Percentiles rank a stretch among this genome's conserved stretches.
Conservation (phyloP, 2,797 vertebrate genomes). For the Percopsis omiscomaycus region DNA sequence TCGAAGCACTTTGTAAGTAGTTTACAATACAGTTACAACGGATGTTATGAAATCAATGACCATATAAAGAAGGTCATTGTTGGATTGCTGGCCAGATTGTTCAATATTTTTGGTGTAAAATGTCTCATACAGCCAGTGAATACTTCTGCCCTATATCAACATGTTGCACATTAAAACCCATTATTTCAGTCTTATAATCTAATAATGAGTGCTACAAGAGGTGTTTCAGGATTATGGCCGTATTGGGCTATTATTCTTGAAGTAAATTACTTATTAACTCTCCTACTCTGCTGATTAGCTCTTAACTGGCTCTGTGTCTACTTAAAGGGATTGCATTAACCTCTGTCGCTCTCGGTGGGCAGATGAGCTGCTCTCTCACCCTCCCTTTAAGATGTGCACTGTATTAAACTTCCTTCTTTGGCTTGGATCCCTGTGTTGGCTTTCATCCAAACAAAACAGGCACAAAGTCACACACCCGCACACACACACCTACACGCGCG, state of each 20-base stretch:
- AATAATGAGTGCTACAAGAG: too few relatives aligned
- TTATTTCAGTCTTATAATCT: too few relatives aligned
- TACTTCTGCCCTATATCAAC: too few relatives aligned
- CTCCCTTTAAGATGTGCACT: constrained; percentile 57
- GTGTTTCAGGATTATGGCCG: too few relatives aligned
- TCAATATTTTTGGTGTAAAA: too few relatives aligned
- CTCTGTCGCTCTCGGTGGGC: constrained; percentile 57
- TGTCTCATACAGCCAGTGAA: too few relatives aligned
- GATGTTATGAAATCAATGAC: too few relatives aligned
- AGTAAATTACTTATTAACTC: constrained; percentile 40
- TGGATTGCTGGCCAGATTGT: too few relatives aligned
- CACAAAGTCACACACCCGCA: constrained; percentile 34
- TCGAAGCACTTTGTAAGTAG: too few relatives aligned
- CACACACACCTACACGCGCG: constrained; percentile 20
- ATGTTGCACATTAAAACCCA: too few relatives aligned
- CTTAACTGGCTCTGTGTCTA: constrained; percentile 62
- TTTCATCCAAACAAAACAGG: constrained; percentile 43
- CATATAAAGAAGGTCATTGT: too few relatives aligned
- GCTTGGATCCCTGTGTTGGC: constrained; percentile 61
- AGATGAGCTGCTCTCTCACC: constrained; percentile 50
- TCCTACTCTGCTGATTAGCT: constrained; percentile 44
- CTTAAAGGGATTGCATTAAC: constrained; percentile 70
- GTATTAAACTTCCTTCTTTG: constrained; percentile 69
- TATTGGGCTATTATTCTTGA: constrained; percentile 8
- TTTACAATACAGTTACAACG: too few relatives aligned